Base-by-base conservation (phyloP, 92 coral and sea anemone species). In the Actinostola sp. region DNA sequence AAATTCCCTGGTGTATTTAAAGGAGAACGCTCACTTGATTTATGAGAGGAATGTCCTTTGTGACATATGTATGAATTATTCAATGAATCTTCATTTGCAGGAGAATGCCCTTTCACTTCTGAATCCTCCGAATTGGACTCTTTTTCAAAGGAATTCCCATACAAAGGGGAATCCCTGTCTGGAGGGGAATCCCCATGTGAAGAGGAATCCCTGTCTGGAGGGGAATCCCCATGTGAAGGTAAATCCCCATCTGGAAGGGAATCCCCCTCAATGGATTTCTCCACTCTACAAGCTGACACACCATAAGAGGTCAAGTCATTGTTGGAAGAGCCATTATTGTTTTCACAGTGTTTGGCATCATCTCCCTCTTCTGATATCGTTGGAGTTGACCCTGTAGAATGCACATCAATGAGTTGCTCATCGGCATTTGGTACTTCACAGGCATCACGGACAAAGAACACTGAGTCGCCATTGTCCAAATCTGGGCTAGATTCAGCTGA, bases 321-420 rank as follows among this genome's bases (percentile, higher is more conserved):
- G 10, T 32, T 39, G 24, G 11, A 32, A 23, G 32, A 34, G 8
- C 35, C 61, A 34, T 30, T 52, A 21, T 48, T 52, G 6, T 35
- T 11, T 21, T 5, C 16, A 15, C 28, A 52, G 33, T 33, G 44
- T 25, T 39, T 65, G 7, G 20, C 12, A 0, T 75, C 73, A 0
- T 38, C 67, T 24, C 51, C 81, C 56, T 64, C 81, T 14, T 61
- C 81, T 10, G 69, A 59, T 16, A 61, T 33, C 13, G 38, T 49
- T 2, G 61, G 59, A 21, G 28, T 3, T 0, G 61, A 61, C 21
- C 17, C 59, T 5, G 48, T 23, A 0, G 70, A 58, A 34, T 48
- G 38, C 29, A 75, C 81, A 75, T 64, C 73, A 24, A 63, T 46
- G 10, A 75, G 42, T 8, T 55, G 26, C 31, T 51, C 49, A 12